Conservation (phyloP, 2,797 vertebrate genomes). For the Ptychadena robeensis region DNA sequence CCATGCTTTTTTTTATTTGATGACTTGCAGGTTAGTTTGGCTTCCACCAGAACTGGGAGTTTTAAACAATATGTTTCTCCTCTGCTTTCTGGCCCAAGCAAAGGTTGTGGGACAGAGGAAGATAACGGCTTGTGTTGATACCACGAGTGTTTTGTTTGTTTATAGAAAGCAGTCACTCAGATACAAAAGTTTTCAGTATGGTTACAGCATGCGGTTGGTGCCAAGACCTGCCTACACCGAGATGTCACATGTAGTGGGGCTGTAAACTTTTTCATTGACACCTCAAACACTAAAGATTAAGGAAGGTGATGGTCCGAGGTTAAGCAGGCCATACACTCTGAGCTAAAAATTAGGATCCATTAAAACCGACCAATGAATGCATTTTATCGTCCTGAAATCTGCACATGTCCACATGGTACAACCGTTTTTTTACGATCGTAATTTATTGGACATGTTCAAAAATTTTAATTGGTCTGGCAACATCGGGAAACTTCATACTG, state of each 20-base stretch:
- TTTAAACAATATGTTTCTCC: not conserved
- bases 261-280: not conserved
- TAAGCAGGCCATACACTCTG: too few species aligned
- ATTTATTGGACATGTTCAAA: too few species aligned
- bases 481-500: too few species aligned
- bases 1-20: slow-evolving; percentile 2
- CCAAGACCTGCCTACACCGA: not conserved
- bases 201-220: not conserved
- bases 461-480: too few species aligned
- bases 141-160: not conserved
- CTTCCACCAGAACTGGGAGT: not conserved
- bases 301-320: not conserved
- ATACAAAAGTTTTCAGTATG: not conserved
- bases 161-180: not conserved
- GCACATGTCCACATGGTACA: too few species aligned
- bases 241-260: not conserved
- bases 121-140: slow-evolving; percentile 20
- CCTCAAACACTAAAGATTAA: not conserved
- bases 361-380: too few species aligned
- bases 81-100: not conserved
- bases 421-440: too few species aligned
- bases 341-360: too few species aligned
- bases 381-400: too few species aligned
- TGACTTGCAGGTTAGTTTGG: slow-evolving; percentile 2
- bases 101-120: not conserved